Conservation (phyloP, 2,888 invertebrate genomes). For the Oeneis ivallda region DNA sequence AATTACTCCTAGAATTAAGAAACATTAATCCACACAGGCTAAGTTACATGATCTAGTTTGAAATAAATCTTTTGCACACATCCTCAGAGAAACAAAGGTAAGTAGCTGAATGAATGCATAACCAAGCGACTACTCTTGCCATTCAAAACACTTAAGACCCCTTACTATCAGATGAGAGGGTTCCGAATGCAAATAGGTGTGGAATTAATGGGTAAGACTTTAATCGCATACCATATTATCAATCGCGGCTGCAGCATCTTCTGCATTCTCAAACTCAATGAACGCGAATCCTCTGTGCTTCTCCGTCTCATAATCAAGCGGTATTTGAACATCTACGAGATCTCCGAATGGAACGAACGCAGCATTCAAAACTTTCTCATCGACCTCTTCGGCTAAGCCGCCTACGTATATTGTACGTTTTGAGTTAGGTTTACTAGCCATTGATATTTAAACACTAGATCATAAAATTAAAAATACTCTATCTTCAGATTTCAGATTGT, state of each 20-base stretch:
- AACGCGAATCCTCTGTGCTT: conserved; percentile 99
- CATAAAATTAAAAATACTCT: neutral
- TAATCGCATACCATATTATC: conserved; percentile 94
- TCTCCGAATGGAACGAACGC: conserved; percentile 99
- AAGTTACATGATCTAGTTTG: no score
- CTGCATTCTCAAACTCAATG: conserved; percentile 97
- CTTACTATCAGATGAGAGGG: no score
- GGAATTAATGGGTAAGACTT: neutral
- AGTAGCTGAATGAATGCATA: neutral
- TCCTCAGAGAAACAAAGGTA: no score
- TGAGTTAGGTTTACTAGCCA: conserved; percentile 83
- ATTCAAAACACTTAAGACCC: no score
- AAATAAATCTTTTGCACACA: no score
- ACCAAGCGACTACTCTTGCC: no score
- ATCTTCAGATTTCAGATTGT: neutral
- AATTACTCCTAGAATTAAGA: no score
- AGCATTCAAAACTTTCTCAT: conserved; percentile 96
- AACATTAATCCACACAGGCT: no score
- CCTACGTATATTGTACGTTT: conserved; percentile 93
- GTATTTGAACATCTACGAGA: conserved; percentile 98
- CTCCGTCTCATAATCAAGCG: conserved; percentile 98
- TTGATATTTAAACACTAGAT: conserved; percentile 37
- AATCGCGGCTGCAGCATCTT: conserved; percentile 99
- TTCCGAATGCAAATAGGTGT: no score
- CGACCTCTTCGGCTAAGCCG: conserved; percentile 96